phyloP scores from a whole-genome alignment of 2,113 vertebrate genomes.

The Gobio gobio region DNA sequence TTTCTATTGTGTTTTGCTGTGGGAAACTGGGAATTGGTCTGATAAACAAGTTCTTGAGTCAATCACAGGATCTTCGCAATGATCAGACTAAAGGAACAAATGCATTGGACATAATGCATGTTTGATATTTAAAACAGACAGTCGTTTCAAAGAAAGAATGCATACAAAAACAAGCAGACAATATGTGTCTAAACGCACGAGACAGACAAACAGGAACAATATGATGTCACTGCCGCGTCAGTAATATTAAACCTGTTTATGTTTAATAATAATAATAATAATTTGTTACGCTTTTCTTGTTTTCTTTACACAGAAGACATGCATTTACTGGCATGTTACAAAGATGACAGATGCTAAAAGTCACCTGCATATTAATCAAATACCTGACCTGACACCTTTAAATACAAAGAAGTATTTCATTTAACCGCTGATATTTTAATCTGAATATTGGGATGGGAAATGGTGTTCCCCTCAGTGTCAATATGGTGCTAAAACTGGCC shows the following conservation, averaged over 20 bases:
- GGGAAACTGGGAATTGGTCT: conserved; percentile 21
- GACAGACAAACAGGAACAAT: background rate
- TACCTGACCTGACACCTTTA: background rate
- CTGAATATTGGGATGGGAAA: background rate
- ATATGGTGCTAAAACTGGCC: background rate
- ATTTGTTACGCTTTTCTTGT: no score
- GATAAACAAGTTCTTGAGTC: conserved; percentile 54
- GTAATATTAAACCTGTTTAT: background rate
- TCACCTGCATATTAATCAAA: background rate
- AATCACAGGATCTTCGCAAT: conserved; percentile 49
- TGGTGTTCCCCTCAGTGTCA: no score
- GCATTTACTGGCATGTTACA: background rate
- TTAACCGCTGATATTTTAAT: background rate
- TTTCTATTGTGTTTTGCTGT: conserved; percentile 58
- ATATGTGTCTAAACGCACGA: background rate
- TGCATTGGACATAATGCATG: background rate
- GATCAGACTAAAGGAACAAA: background rate
- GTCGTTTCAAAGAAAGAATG: background rate
- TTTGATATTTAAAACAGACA: background rate
- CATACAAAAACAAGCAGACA: background rate
- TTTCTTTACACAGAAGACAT: background rate
- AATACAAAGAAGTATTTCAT: background rate
- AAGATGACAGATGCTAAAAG: background rate
- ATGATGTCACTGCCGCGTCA: background rate
- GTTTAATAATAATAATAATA: background rate